Evolutionary conservation across 2,797 vertebrate species (phyloP), one percentile per base, ranked within the genome.

Genomic region (Ateles fusciceps): DNA sequence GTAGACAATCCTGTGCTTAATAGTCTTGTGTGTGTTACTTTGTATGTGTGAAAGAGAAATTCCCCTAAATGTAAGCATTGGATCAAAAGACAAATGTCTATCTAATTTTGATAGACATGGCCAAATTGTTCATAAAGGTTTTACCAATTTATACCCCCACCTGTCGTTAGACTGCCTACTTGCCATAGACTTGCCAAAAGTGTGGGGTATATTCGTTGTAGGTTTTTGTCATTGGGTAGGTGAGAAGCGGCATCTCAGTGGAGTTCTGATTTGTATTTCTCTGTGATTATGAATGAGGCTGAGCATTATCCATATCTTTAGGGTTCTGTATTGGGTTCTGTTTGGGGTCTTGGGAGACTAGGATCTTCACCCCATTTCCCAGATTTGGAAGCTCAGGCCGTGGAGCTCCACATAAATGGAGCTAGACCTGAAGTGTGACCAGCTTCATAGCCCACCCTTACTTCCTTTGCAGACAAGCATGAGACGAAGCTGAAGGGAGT

Each of bases 401-500:
- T 10, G 8, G n/a, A 0, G 0, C 46, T 22, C 64, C 4, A 0
- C 10, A 10, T n/a, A 24, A 0, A 0, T 4, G 98, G 98, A 98
- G 98, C 96, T 93, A 97, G 98, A 98, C 98, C 98, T 97, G 92
- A 96, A 98, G 64, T 21, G 19, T 14, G 17, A 5, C 52, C 28
- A 46, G 48, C 80, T 50, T 22, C 30, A 76, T 96, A 97, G 1
- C 4, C 1, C 2, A n/a, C 74, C 59, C 44, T 4, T 78, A 14
- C 94, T 76, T 75, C 0, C 87, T 68, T 86, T 76, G 83, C 98
- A 99, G 99, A 99, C 97, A 99, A 99, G 97, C 99, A 99, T 0
- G 99, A 99, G 99, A 99, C 99, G 4, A 99, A 99, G 98, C 98
- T 99, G 98, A 99, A 99, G 98, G 99, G 99, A 0, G 99, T 99